Conservation (phyloP, 2,797 vertebrate genomes). For the Gastrophryne carolinensis region DNA sequence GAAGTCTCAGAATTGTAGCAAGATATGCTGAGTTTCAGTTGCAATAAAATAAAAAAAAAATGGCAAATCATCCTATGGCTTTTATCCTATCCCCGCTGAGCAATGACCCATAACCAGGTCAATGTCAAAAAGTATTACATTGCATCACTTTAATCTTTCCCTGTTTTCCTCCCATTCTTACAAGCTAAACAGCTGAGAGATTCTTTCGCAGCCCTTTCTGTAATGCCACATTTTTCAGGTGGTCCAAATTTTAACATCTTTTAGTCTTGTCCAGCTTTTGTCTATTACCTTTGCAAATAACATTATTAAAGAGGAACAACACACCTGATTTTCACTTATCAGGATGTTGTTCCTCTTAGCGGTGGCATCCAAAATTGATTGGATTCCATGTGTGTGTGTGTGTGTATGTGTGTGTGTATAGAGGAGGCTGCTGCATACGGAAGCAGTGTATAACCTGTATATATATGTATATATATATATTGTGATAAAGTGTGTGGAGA, state of each 20-base stretch:
- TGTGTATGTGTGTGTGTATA: too few relatives aligned
- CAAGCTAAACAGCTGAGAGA: conserved; percentile 28
- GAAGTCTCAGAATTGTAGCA: conserved; percentile 42
- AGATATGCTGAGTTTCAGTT: conserved; percentile 38
- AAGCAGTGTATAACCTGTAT: too few relatives aligned
- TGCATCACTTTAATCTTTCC: conserved; percentile 35
- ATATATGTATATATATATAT: too few relatives aligned
- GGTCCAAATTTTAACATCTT: conserved; percentile 13
- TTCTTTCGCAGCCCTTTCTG: conserved; percentile 12
- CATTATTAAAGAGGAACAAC: too few relatives aligned
- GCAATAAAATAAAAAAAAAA: conserved; percentile 23
- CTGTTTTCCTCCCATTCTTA: conserved; percentile 20
- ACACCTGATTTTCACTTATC: too few relatives aligned
- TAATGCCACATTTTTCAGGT: conserved; percentile 6
- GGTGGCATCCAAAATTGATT: too few relatives aligned
- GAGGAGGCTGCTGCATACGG: too few relatives aligned
- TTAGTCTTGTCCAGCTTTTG: not conserved
- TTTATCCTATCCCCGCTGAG: conserved; percentile 18
- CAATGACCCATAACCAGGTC: conserved; percentile 33
- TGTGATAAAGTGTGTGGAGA: too few relatives aligned
- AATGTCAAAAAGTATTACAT: conserved; percentile 40
- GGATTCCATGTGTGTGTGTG: too few relatives aligned
- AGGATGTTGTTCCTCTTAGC: too few relatives aligned
- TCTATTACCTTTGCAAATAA: too few relatives aligned
- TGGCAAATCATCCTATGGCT: conserved; percentile 31